Percentiles rank a stretch among this genome's conserved stretches.
phyloP scores from a whole-genome alignment of 2,888 invertebrate genomes.

The Eurois occulta region DNA sequence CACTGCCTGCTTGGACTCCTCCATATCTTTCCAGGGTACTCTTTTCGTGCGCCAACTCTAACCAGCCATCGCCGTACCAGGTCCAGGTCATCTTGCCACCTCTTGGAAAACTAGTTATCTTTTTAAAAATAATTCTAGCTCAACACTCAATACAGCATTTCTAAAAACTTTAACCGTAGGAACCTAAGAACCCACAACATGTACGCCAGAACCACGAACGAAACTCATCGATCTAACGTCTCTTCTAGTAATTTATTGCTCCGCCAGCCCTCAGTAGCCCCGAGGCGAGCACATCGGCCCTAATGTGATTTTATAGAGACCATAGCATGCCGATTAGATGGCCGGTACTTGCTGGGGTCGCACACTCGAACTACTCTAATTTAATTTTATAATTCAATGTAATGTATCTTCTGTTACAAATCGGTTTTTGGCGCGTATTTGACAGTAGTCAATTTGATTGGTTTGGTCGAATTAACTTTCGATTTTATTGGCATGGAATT shows the following conservation, averaged over 20 bases:
- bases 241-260: conserved; percentile 70
- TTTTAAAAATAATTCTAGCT: not conserved
- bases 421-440: conserved; percentile 47
- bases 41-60: not conserved
- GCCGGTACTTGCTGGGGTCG: conserved; percentile 67
- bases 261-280: conserved; percentile 72
- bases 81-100: no score
- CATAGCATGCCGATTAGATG: conserved; percentile 77
- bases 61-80: not conserved
- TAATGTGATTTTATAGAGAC: conserved; percentile 89
- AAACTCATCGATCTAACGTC: conserved; percentile 34
- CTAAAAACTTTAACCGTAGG: not conserved
- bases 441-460: conserved; percentile 49
- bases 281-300: conserved; percentile 81
- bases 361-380: conserved; percentile 70
- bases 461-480: conserved; percentile 11
- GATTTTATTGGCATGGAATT: conserved; percentile 7
- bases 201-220: not conserved
- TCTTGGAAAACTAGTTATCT: not conserved
- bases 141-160: not conserved
- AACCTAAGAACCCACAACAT: not conserved
- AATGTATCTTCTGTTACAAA: conserved; percentile 64
- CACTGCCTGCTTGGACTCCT: not conserved
- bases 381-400: conserved; percentile 73
- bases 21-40: not conserved